Evolutionary conservation across 1,140 invertebrate genomes (phyloP).

Genomic region (Drosophila hydei): DNA sequence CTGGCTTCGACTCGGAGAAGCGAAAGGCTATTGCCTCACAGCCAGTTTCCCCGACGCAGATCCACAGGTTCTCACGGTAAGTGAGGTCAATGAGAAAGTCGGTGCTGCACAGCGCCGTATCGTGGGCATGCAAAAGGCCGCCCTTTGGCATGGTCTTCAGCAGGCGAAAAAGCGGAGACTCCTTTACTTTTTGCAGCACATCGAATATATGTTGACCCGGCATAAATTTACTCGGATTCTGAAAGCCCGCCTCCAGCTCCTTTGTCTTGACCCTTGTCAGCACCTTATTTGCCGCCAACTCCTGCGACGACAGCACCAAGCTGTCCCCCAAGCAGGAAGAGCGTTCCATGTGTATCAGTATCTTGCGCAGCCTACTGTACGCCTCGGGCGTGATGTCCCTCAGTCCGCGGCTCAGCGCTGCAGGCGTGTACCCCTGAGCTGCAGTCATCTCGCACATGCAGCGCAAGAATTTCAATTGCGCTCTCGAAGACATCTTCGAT

Average conservation of each 20-base stretch:
- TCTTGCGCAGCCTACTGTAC: slow-evolving; percentile 30
- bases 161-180: slow-evolving; percentile 88
- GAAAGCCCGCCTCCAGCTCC: slow-evolving; percentile 41
- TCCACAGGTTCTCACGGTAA: slow-evolving; percentile 61
- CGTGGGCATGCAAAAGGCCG: slow-evolving; percentile 89
- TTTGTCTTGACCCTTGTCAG: slow-evolving; percentile 40
- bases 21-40: slow-evolving; percentile 69
- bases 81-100: slow-evolving; percentile 85
- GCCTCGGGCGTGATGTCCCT: slow-evolving; percentile 36
- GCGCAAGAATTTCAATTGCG: not conserved
- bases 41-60: slow-evolving; percentile 51
- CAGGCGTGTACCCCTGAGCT: slow-evolving; percentile 8
- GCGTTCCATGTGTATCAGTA: slow-evolving; percentile 36
- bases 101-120: slow-evolving; percentile 87
- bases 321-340: slow-evolving; percentile 17
- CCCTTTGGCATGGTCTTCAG: slow-evolving; percentile 90
- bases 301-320: slow-evolving; percentile 38
- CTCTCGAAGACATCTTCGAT: not conserved
- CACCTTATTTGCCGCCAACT: slow-evolving; percentile 48
- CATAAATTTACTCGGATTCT: slow-evolving; percentile 44
- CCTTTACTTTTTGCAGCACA: slow-evolving; percentile 85
- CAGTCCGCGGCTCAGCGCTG: slow-evolving; percentile 36
- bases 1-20: slow-evolving; percentile 83
- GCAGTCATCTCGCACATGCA: not conserved
- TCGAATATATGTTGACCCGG: slow-evolving; percentile 86